Evolutionary conservation across 2,113 vertebrate genomes (phyloP), one percentile per base, ranked within the genome.

Genomic region (Delphinus delphis): DNA sequence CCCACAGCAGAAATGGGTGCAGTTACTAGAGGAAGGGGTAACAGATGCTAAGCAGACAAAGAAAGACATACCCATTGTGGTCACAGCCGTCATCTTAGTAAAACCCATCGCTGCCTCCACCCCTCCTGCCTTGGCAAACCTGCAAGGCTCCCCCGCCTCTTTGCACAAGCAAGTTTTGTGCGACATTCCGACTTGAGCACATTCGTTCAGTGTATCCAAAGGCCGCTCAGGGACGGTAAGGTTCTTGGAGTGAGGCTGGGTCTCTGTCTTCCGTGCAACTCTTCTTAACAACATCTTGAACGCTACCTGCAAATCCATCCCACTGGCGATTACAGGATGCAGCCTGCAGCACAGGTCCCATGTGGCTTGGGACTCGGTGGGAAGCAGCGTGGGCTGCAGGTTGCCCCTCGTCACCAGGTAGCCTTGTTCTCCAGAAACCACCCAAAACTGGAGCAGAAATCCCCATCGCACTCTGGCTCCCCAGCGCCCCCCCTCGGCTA

Each of bases 381-480:
- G 50, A 58, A 36, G 36, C 0, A 2, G 70, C 6, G n/a, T 47
- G 15, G 10, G 7, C 76, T 31, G 10, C 28, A 20, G 26, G 8
- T 10, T 3, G 3, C 31, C 63, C 11, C 15, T 31, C 28, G 53
- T 26, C 70, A 3, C 3, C 8, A 0, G 23, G 33, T 28, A 38
- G 47, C 83, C 50, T 50, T 0, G 26, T 18, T 55, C 33, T 71
- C 44, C 0, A 1, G 60, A 50, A 58, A 31, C 33, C 25, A 53
- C 65, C 5, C 47, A 28, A 15, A 55, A 38, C 31, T 1, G 17
- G 81, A 74, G 15, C 21, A 33, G 76, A 71, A 23, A 15, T 44
- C 76, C 1, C 6, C 1, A 0, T 20, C 70, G 0, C 6, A 1
- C 3, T 8, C 3, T 5, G 70, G 17, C 50, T 83, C 1, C 1